These are phyloP conservation scores for Drosophila testacea DNA, from an alignment of 2,888 invertebrate genomes.

Conservation along the genomic window DNA sequence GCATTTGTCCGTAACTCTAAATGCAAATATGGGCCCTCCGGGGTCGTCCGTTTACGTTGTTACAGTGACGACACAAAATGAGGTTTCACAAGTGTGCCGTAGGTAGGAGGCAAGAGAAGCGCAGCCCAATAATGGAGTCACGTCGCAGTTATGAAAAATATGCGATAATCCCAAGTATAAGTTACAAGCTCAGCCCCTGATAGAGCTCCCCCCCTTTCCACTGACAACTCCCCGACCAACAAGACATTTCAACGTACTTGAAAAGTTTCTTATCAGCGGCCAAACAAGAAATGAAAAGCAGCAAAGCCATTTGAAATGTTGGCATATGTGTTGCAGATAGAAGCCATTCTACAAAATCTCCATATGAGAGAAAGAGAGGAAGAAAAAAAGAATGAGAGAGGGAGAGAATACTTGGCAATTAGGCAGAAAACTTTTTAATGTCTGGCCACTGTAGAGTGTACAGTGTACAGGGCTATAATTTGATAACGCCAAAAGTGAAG, in stretches of 20 bases:
- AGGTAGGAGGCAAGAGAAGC: slow-evolving; percentile 12
- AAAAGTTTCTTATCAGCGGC: slow-evolving; percentile 73
- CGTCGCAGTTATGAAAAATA: slow-evolving; percentile 82
- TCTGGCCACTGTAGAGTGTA: slow-evolving; percentile 31
- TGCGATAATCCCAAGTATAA: slow-evolving; percentile 78
- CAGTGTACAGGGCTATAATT: slow-evolving; percentile 28
- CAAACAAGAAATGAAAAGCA: slow-evolving; percentile 38
- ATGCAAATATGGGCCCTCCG: slow-evolving; percentile 62
- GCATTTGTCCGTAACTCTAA: slow-evolving; percentile 55
- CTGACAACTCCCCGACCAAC: background rate
- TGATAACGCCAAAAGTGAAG: slow-evolving; percentile 40
- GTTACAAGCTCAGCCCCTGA: slow-evolving; percentile 41
- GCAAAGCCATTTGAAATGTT: slow-evolving; percentile 51
- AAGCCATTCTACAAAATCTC: background rate
- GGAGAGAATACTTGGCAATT: slow-evolving; percentile 37
- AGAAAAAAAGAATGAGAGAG: background rate
- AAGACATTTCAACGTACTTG: slow-evolving; percentile 59
- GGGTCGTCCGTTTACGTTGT: slow-evolving; percentile 50
- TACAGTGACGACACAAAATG: slow-evolving; percentile 64
- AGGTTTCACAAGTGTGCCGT: slow-evolving; percentile 48
- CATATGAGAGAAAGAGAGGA: background rate
- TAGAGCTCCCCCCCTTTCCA: background rate
- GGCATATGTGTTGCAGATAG: slow-evolving; percentile 60
- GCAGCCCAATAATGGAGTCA: slow-evolving; percentile 79
- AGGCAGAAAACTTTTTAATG: slow-evolving; percentile 54